phyloP scores from a whole-genome alignment of 2,888 invertebrate species.

The Drosophila leonis region DNA sequence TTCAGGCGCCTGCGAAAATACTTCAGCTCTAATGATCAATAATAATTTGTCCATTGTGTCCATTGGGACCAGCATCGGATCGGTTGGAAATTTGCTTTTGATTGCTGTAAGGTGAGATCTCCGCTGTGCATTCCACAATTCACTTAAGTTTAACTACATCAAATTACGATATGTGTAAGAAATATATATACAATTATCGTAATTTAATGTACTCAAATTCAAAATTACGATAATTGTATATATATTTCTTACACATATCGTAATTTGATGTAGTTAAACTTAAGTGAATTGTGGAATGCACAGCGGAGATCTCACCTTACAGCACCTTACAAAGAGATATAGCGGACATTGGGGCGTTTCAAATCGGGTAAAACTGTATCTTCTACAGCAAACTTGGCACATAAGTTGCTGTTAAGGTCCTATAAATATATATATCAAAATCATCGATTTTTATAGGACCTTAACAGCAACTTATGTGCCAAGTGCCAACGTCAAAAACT shows the following conservation, averaged over 20 bases:
- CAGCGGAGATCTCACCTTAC: conserved; percentile 64
- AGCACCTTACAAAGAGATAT: too few species aligned
- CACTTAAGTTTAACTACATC: conserved; percentile 55
- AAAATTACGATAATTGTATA: too few species aligned
- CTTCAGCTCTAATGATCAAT: conserved; percentile 59
- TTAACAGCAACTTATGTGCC: too few species aligned
- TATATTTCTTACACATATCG: neutral
- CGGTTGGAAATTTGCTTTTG: conserved; percentile 69
- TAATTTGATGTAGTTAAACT: conserved; percentile 45
- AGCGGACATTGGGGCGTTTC: too few species aligned
- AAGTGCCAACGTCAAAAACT: too few species aligned
- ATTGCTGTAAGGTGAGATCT: conserved; percentile 71
- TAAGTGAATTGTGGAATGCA: conserved; percentile 59
- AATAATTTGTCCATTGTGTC: conserved; percentile 42
- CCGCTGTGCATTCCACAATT: conserved; percentile 56
- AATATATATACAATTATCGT: too few species aligned
- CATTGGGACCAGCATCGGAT: conserved; percentile 36
- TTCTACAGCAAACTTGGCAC: too few species aligned
- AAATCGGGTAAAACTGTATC: too few species aligned
- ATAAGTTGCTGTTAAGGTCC: too few species aligned
- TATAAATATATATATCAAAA: too few species aligned
- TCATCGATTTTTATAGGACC: too few species aligned
- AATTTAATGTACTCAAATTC: too few species aligned
- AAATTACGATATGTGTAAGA: neutral
- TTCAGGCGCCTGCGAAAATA: conserved; percentile 55